A percentile compares a stretch with the other conserved stretches of the same genome.
phyloP scores from a whole-genome alignment of 2,797 vertebrate genomes.

The Protosalanx chinensis region DNA sequence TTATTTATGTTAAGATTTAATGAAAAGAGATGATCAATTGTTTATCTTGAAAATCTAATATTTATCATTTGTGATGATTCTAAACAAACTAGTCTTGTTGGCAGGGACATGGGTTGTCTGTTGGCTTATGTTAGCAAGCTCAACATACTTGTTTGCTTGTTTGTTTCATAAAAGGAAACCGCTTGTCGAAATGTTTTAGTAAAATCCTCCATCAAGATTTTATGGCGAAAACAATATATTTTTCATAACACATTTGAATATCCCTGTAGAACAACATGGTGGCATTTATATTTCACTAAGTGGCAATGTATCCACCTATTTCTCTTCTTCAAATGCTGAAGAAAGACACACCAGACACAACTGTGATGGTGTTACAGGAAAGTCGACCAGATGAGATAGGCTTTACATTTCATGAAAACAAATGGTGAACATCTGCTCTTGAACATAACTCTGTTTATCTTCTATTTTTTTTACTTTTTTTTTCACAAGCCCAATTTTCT shows the following conservation, averaged over 20 bases:
- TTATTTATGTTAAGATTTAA: conserved; percentile 70
- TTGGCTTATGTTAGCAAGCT: conserved; percentile 64
- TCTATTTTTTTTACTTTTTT: background rate
- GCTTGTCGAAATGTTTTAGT: conserved; percentile 77
- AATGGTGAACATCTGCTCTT: conserved; percentile 50
- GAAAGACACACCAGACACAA: conserved; percentile 52
- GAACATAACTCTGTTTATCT: conserved; percentile 23
- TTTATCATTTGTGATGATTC: conserved; percentile 71
- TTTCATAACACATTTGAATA: conserved; percentile 80
- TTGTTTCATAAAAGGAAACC: conserved; percentile 78
- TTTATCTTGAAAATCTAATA: conserved; percentile 75
- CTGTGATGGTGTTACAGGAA: conserved; percentile 32
- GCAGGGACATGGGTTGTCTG: conserved; percentile 63
- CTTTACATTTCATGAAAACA: conserved; percentile 58
- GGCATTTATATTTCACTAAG: conserved; percentile 78
- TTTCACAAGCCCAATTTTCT: background rate
- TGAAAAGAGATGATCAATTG: conserved; percentile 72
- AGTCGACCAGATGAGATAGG: conserved; percentile 32
- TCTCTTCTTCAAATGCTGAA: conserved; percentile 59
- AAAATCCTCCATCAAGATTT: conserved; percentile 79
- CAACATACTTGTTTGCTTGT: conserved; percentile 71
- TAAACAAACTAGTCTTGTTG: conserved; percentile 69
- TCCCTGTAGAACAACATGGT: conserved; percentile 74
- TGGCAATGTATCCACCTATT: conserved; percentile 70
- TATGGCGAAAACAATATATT: conserved; percentile 76